These are phyloP conservation scores for Zophobas atratus DNA, from an alignment of 1,140 invertebrate species.

Conservation along the genomic window DNA sequence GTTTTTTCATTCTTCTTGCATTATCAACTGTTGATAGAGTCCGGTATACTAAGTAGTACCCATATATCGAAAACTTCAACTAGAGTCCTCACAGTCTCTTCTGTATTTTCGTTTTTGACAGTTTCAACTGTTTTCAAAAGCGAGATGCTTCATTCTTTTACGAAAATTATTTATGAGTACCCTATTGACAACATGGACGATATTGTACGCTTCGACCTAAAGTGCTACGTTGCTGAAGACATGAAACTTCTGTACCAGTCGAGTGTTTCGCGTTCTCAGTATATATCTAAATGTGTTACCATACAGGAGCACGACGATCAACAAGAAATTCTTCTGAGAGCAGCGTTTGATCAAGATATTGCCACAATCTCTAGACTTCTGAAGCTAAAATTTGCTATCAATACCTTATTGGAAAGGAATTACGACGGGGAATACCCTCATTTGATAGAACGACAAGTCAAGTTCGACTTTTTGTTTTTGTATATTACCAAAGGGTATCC, in stretches of 20 bases:
- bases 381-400: neutral
- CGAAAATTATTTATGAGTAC: neutral
- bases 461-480: neutral
- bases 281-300: neutral
- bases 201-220: neutral
- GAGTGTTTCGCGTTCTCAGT: neutral
- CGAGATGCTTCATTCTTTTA: conserved; percentile 7
- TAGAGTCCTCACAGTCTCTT: neutral
- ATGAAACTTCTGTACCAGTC: neutral
- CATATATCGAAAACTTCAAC: neutral
- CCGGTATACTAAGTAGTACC: neutral
- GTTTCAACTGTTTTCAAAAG: conserved; percentile 9
- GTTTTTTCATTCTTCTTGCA: neutral
- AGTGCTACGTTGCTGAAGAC: neutral
- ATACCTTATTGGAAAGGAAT: neutral
- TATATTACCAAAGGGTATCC: conserved; percentile 19
- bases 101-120: conserved; percentile 2
- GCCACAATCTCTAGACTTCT: neutral
- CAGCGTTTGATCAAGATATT: neutral
- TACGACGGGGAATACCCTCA: neutral
- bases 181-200: neutral
- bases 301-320: neutral
- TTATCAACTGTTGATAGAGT: conserved; percentile 10
- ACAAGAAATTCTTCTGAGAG: neutral
- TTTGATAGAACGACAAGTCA: neutral